Evolutionary conservation across 2,113 vertebrate genomes (phyloP), one percentile per base, ranked within the genome.

Genomic region (Strix uralensis): DNA sequence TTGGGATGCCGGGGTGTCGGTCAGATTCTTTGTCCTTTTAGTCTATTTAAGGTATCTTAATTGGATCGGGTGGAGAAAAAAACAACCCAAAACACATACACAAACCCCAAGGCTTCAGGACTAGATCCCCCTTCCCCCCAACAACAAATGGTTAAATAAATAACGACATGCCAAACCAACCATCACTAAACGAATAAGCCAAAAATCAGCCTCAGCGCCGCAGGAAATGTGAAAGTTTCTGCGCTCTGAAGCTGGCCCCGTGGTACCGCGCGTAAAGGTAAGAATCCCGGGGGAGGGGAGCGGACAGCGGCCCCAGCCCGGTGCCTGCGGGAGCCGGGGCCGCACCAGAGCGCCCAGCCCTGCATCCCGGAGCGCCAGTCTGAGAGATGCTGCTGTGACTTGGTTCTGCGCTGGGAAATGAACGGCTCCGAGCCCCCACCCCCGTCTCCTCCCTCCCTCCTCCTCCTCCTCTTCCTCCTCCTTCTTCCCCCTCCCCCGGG

Each of bases 171-270:
- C 73, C 86, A 88, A 94, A 86, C 82, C 85, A 70, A n/a, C 75
- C 86, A 70, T 58, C 82, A 40, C 52, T 65, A 23, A 95, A 84
- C 23, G 81, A 94, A 32, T 34, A 62, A 92, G 86, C 92, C 88
- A 80, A 88, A 94, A 91, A 63, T 16, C 77, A 65, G 80, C 72
- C 44, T 63, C 91, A 95, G 96, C 77, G 52, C 65, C 13, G 83
- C 91, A 93, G 88, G 57, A 74, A 94, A 87, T 49, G 73, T 81
- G 58, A 92, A 97, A 97, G 96, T 97, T 97, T 96, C 94, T 54
- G 92, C 89, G 86, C 86, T 61, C 86, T 73, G 82, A 93, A 93
- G 66, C 95, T 66, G 86, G 25, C 55, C 25, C 49, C 27, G 22
- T 12, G 46, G 73, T 70, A 63, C 62, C 36, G 46, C 40, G 42